Conservation (phyloP, 2,888 invertebrate genomes). For the Hirtodrosophila histrioides region DNA sequence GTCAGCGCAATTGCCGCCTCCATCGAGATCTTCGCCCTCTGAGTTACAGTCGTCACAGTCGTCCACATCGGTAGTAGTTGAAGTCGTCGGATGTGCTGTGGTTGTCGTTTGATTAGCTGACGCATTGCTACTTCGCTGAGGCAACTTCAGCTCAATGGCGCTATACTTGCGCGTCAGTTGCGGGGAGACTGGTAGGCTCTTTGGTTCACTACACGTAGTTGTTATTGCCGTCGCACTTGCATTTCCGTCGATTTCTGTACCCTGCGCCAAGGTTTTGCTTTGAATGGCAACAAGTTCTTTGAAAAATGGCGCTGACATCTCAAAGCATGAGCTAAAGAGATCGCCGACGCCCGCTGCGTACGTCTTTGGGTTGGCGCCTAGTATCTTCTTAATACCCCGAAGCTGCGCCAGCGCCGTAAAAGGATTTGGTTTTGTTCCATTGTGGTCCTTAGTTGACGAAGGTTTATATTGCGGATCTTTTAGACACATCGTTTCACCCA, state of each 20-base stretch:
- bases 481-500: conserved; percentile 94
- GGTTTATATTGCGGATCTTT: conserved; percentile 93
- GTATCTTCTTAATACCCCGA: conserved; percentile 92
- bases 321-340: conserved; percentile 91
- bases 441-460: conserved; percentile 83
- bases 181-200: conserved; percentile 86
- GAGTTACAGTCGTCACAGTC: conserved; percentile 78
- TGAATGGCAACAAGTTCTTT: conserved; percentile 82
- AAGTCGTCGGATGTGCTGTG: conserved; percentile 32
- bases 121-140: conserved; percentile 59
- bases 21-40: conserved; percentile 81
- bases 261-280: conserved; percentile 54
- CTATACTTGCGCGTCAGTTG: conserved; percentile 84
- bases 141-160: conserved; percentile 79
- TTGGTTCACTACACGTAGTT: conserved; percentile 80
- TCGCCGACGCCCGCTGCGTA: conserved; percentile 85
- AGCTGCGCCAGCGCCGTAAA: conserved; percentile 90
- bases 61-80: conserved; percentile 62
- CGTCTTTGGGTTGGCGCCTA: conserved; percentile 87
- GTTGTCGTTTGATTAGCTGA: conserved; percentile 29
- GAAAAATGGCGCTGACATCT: conserved; percentile 89
- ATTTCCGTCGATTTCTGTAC: conserved; percentile 12
- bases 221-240: conserved; percentile 8
- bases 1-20: conserved; percentile 83
- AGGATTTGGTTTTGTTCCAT: conserved; percentile 87